Evolutionary conservation across 2,797 vertebrate genomes (phyloP), one percentile per base, ranked within the genome.

Genomic region (Orientallactaga sibirica): DNA sequence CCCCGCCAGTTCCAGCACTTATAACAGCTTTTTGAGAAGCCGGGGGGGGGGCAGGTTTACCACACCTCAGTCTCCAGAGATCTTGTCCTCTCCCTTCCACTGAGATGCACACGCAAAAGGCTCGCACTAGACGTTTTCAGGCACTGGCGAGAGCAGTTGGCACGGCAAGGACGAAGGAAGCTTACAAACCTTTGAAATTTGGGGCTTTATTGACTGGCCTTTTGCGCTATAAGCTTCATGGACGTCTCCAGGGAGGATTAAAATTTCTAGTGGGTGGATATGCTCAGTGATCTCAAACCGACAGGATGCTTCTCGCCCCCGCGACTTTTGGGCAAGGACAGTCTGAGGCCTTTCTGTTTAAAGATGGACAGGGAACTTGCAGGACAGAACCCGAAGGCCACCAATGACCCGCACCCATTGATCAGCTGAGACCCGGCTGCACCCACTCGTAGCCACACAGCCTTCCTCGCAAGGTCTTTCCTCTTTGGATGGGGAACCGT

Each of bases 201-300:
- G 64, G 68, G 16, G 37, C 41, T 80, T 93, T 37, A 27, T 3
- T 74, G 85, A 73, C 33, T 8, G 52, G 29, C 41, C 85, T 55
- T n/a, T 70, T 52, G 83, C 22, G 29, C 48, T 94, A 41, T n/a
- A 52, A 70, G 73, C 24, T 90, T 37, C 15, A 1, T 16, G 80
- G 33, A 78, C 85, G 81, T 78, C 22, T 20, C 19, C n/a, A 29
- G 27, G 77, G 85, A 77, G 87, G 71, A 58, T 12, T 0, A 0
- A 27, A 52, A 70, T 70, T 64, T 92, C 79, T 83, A 71, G 88
- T 95, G 95, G 68, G 43, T 86, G 74, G n/a, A 83, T 74, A 27
- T n/a, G 18, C 14, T n/a, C 52, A 16, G 3, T 7, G 85, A 85
- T 20, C 55, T 88, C 67, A 74, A 2, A 0, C 16, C 33, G 52